Percentiles rank a stretch among this genome's conserved stretches.
Conservation (phyloP, 2,797 vertebrate species). For the Parauchenoglanis punctatus region DNA sequence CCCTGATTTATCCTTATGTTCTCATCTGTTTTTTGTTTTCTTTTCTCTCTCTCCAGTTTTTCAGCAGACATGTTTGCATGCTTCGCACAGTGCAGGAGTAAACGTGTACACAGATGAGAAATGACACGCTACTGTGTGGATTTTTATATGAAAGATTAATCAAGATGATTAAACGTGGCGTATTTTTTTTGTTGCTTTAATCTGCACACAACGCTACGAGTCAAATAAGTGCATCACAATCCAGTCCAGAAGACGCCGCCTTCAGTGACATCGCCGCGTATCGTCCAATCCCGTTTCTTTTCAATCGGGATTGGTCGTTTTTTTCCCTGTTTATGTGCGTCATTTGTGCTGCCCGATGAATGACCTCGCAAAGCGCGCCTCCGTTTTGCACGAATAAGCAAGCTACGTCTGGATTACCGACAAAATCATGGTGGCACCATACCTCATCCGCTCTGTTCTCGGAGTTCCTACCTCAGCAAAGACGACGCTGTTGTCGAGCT, state of each 20-base stretch:
- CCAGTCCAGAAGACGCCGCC: background rate
- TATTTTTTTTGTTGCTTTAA: background rate
- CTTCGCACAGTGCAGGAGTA: background rate
- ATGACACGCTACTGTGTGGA: background rate
- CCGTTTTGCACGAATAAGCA: constrained; percentile 54
- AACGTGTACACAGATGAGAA: background rate
- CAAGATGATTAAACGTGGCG: background rate
- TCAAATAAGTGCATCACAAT: background rate
- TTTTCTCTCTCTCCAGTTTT: background rate
- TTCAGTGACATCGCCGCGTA: constrained; percentile 3
- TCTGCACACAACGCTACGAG: background rate
- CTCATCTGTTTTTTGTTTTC: no score
- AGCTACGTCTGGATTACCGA: constrained; percentile 39
- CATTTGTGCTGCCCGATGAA: constrained; percentile 52
- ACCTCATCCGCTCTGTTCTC: constrained; percentile 63
- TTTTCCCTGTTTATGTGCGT: constrained; percentile 49
- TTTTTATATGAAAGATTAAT: background rate
- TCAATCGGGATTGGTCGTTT: constrained; percentile 26
- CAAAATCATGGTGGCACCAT: constrained; percentile 72
- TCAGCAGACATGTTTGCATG: background rate
- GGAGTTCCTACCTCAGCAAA: background rate
- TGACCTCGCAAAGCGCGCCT: constrained; percentile 65
- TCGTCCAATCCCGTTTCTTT: constrained; percentile 35
- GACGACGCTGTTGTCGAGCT: no score
- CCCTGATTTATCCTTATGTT: background rate